Percentiles rank a stretch among this genome's conserved stretches.
Conservation (phyloP, 2,113 vertebrate species). For the Talpa occidentalis region DNA sequence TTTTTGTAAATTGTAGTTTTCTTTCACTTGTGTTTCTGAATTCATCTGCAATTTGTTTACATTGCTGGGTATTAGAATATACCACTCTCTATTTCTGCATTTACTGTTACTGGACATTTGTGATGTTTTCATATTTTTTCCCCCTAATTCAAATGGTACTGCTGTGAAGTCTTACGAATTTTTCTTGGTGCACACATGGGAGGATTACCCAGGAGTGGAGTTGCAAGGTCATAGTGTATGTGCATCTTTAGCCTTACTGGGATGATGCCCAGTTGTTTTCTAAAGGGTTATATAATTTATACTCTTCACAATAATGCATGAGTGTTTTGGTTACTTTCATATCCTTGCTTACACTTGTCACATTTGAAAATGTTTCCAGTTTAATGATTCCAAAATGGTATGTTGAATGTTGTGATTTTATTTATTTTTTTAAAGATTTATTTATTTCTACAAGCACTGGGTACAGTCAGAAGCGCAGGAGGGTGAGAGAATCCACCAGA, state of each 20-base stretch:
- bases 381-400: not conserved
- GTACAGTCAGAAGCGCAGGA: too few species aligned
- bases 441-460: too few species aligned
- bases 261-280: not conserved
- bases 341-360: slow-evolving; percentile 24
- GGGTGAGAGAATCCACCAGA: too few species aligned
- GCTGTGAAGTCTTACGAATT: not conserved
- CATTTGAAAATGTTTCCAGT: not conserved
- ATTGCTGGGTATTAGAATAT: not conserved
- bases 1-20: not conserved
- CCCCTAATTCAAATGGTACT: not conserved
- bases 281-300: not conserved
- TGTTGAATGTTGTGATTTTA: not conserved
- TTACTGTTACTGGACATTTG: not conserved
- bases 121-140: not conserved
- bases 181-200: not conserved
- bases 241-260: not conserved
- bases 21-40: not conserved
- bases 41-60: not conserved
- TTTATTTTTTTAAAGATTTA: too few species aligned
- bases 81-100: not conserved
- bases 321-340: not conserved
- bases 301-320: not conserved
- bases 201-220: not conserved
- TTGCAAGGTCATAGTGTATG: not conserved